Evolutionary conservation across 2,113 vertebrate species (phyloP), one percentile per base, ranked within the genome.

Genomic region (Pycnonotus jocosus): DNA sequence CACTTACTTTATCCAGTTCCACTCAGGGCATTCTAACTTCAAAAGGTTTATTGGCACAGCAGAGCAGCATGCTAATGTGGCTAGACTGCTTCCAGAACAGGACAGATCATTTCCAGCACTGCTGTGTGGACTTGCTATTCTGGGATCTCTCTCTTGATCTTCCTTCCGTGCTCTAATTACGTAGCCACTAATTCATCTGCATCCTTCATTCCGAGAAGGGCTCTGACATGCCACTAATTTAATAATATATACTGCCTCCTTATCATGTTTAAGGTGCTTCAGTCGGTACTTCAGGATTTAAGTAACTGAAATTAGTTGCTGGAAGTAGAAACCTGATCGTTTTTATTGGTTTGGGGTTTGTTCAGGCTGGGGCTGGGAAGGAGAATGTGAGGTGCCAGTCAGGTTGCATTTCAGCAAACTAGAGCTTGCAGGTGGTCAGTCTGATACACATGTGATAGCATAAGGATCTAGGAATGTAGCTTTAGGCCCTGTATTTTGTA

Each of bases 1-100:
- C 86, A 66, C 92, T 92, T 90, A 73, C 62, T 90, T 90, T 90
- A 93, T 88, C 80, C 94, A 62, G 86, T 88, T 90, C 73, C 60
- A 56, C 68, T 81, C 30, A 37, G 64, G 76, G 71, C 76, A 81
- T 76, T 54, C 35, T 62, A 18, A 64, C 82, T 81, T 92, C 79
- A 30, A 58, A 93, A 95, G 86, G 62, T 80, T 96, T 96, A 86
- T 88, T 83, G 90, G 86, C 54, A 15, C 35, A 90, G 86, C 90
- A 35, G 66, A 88, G 85, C 47, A 14, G 88, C 82, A 85, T 81
- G 86, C 56, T 93, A 90, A 93, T 90, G 81, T 0, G 6, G 50
- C 82, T 40, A 82, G 79, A 19, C 90, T 77, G 58, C 82, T 90
- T 95, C 90, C 88, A 93, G 92, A 88, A 30, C 58, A 94, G 88